phyloP scores from a whole-genome alignment of 1,140 invertebrate genomes.

The Melanaphis sacchari region DNA sequence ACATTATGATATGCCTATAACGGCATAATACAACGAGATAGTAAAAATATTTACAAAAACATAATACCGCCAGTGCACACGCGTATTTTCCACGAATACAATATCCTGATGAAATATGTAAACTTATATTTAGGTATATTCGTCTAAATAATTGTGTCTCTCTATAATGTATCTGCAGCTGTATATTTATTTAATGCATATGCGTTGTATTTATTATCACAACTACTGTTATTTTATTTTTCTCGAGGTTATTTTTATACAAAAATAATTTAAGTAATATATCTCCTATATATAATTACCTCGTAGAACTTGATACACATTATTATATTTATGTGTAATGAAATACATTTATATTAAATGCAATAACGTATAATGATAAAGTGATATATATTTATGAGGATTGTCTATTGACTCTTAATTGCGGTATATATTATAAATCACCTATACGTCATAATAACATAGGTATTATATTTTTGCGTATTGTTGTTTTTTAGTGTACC shows the following conservation, averaged over 20 bases:
- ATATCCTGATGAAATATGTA: neutral
- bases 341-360: slow-evolving; percentile 1
- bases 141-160: neutral
- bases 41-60: neutral
- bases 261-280: neutral
- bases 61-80: neutral
- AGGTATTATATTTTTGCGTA: neutral
- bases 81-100: neutral
- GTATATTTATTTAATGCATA: neutral
- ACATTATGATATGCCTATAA: neutral
- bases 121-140: neutral
- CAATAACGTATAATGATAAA: neutral
- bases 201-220: neutral
- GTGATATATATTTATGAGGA: neutral
- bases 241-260: neutral
- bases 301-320: neutral
- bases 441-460: neutral
- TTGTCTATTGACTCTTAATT: neutral
- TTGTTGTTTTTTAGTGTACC: neutral
- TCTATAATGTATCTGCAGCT: neutral
- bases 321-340: slow-evolving; percentile 3
- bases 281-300: neutral
- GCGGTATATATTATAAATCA: neutral
- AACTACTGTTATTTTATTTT: neutral
- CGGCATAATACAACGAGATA: neutral